Evolutionary conservation across 2,113 vertebrate genomes (phyloP).

Genomic region (Nematolebias whitei): DNA sequence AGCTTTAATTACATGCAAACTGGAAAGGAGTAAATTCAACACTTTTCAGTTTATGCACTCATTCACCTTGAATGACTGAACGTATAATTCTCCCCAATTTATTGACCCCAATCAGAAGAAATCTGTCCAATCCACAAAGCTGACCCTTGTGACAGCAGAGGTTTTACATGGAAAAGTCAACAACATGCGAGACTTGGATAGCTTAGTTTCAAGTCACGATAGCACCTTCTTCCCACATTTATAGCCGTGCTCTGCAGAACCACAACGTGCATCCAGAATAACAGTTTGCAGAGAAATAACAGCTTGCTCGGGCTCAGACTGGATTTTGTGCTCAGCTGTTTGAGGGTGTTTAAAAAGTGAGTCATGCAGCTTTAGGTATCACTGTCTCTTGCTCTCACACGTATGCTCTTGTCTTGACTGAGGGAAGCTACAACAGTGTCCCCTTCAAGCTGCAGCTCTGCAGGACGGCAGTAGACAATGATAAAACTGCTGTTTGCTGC

Average conservation of each 20-base stretch:
- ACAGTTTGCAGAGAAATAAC: slow-evolving; percentile 40
- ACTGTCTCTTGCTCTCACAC: slow-evolving; percentile 34
- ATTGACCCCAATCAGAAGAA: background rate
- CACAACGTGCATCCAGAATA: slow-evolving; percentile 46
- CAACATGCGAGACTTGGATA: no score
- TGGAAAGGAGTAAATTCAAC: background rate
- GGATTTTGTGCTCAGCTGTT: slow-evolving; percentile 61
- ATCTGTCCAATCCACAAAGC: background rate
- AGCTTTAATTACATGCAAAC: slow-evolving; percentile 11
- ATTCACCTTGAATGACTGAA: background rate
- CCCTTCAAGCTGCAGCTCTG: slow-evolving; percentile 25
- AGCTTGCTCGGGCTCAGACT: slow-evolving; percentile 46
- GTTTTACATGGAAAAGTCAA: no score
- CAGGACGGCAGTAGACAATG: slow-evolving; percentile 15
- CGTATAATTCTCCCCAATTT: background rate
- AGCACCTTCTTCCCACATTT: slow-evolving; percentile 20
- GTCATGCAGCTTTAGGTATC: slow-evolving; percentile 56
- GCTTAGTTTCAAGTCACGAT: no score
- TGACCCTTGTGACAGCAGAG: background rate
- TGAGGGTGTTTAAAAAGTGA: slow-evolving; percentile 59
- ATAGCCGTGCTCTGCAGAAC: slow-evolving; percentile 26
- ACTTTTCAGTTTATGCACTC: background rate
- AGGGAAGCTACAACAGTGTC: slow-evolving; percentile 7
- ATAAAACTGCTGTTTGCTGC: slow-evolving; percentile 25
- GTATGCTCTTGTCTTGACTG: slow-evolving; percentile 2